A percentile compares a stretch with the other conserved stretches of the same genome.
Conservation (phyloP, 2,888 invertebrate species). For the Dynastes maya region DNA sequence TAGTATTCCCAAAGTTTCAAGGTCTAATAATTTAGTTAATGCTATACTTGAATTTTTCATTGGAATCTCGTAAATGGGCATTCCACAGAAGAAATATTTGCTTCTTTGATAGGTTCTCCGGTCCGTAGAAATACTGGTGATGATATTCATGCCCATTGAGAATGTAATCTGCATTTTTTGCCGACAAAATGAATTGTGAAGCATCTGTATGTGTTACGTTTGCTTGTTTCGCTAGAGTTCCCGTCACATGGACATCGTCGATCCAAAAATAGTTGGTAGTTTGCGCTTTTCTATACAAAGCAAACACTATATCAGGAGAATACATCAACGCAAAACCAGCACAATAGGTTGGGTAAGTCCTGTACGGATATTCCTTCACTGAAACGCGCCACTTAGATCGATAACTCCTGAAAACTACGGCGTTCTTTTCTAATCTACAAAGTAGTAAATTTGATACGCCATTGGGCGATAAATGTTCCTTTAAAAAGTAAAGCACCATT, state of each 20-base stretch:
- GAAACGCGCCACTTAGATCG: conserved; percentile 86
- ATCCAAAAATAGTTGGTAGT: conserved; percentile 80
- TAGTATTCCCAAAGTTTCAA: conserved; percentile 12
- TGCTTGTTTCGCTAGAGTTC: conserved; percentile 74
- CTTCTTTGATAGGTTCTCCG: background rate
- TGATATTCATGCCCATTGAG: conserved; percentile 15
- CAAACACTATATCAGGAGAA: conserved; percentile 74
- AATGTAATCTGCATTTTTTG: conserved; percentile 1
- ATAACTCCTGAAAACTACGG: conserved; percentile 75
- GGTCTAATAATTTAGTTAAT: conserved; percentile 13
- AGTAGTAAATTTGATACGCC: conserved; percentile 77
- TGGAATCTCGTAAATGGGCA: background rate
- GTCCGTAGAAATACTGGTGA: conserved; percentile 30
- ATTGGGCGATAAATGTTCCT: conserved; percentile 74
- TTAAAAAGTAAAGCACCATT: conserved; percentile 75
- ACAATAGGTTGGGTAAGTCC: conserved; percentile 83
- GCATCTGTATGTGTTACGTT: conserved; percentile 74
- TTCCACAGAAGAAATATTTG: conserved; percentile 24
- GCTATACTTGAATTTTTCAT: conserved; percentile 32
- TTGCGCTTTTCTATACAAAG: conserved; percentile 74
- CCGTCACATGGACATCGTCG: conserved; percentile 82
- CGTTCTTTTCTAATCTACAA: conserved; percentile 74
- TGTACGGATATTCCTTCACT: conserved; percentile 76
- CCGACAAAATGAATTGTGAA: conserved; percentile 36
- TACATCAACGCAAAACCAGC: conserved; percentile 79